A percentile compares a stretch with the other conserved stretches of the same genome.
These are phyloP conservation scores for Patella ulyssiponensis DNA, from an alignment of 2,888 invertebrate species.

Conservation along the genomic window DNA sequence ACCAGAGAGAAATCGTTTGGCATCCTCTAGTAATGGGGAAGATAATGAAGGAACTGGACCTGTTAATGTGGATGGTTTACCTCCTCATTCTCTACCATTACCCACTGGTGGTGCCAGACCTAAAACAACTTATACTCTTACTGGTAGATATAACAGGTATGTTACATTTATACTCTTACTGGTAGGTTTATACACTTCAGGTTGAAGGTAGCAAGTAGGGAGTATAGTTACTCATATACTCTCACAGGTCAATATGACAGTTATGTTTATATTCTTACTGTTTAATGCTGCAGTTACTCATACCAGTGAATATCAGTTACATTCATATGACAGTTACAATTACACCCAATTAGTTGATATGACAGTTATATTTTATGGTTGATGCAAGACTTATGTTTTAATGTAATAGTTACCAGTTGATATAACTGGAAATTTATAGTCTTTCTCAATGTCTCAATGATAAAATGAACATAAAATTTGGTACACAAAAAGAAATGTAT, in stretches of 20 bases:
- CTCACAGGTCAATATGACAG: too few species aligned
- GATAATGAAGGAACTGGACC: not conserved
- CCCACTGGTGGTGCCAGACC: constrained; percentile 61
- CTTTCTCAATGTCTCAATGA: not conserved
- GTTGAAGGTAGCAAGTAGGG: too few species aligned
- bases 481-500: not conserved
- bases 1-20: constrained; percentile 19
- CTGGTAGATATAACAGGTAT: constrained; percentile 53
- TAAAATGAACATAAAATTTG: not conserved
- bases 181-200: too few species aligned
- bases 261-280: too few species aligned
- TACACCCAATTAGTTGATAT: too few species aligned
- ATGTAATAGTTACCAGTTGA: constrained; percentile 17
- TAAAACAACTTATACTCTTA: constrained; percentile 59
- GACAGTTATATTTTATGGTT: too few species aligned
- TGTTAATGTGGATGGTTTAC: constrained; percentile 13
- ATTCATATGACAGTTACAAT: too few species aligned
- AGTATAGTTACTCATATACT: too few species aligned
- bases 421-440: not conserved
- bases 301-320: too few species aligned
- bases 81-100: constrained; percentile 17
- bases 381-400: too few species aligned
- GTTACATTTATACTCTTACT: not conserved
- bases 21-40: not conserved
- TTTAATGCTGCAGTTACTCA: too few species aligned